Percentiles rank a stretch among this genome's conserved stretches.
phyloP scores from a whole-genome alignment of 2,113 vertebrate species.

The Podocnemis expansa region DNA sequence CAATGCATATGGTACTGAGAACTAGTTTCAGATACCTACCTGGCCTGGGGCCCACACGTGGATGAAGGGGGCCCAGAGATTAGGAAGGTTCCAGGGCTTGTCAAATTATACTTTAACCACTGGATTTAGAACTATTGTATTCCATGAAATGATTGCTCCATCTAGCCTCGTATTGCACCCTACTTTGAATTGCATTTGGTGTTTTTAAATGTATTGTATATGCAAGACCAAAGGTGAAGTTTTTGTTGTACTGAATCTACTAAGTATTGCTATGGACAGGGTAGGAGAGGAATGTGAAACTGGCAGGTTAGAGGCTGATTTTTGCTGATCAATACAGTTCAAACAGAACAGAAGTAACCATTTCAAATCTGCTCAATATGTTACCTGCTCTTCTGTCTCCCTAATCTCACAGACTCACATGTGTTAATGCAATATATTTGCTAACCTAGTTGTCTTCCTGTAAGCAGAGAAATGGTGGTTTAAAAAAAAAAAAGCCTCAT shows the following conservation, averaged over 20 bases:
- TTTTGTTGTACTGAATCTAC: not conserved
- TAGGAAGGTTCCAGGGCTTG: too few species aligned
- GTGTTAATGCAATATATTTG: not conserved
- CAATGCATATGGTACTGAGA: too few species aligned
- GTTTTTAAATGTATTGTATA: not conserved
- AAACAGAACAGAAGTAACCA: not conserved
- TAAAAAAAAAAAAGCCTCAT: not conserved
- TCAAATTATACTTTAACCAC: too few species aligned
- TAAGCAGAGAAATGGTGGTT: not conserved
- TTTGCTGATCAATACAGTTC: slow-evolving; percentile 5
- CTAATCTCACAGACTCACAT: not conserved
- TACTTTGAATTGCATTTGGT: not conserved
- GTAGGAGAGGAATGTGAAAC: not conserved
- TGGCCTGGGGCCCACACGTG: too few species aligned
- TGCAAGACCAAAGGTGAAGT: not conserved
- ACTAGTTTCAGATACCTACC: too few species aligned
- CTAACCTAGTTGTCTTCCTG: not conserved
- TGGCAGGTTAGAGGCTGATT: not conserved
- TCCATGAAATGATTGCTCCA: not conserved
- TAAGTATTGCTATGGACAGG: not conserved
- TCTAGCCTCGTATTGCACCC: not conserved
- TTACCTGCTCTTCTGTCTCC: not conserved
- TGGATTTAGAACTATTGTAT: not conserved
- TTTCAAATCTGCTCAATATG: not conserved
- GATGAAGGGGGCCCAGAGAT: too few species aligned